Base-by-base conservation (phyloP, 2,797 vertebrate species). In the Mico argentatus region DNA sequence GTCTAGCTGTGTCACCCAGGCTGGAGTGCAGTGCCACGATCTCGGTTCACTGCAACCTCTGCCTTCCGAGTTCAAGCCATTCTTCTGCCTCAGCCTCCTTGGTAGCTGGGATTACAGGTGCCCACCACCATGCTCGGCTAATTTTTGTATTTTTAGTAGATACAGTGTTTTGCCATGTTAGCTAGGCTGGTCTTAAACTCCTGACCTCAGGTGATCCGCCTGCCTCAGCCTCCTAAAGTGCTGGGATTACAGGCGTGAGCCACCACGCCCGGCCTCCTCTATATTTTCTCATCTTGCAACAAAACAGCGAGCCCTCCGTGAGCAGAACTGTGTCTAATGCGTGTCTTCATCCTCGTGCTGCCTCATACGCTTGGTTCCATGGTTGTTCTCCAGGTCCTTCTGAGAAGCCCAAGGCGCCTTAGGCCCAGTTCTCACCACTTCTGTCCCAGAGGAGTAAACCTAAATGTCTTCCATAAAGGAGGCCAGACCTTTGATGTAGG, bases 341-440 rank as follows among this genome's bases (percentile, higher is more conserved):
- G 5, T 36, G 2, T 73, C 75, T 48, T n/a, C 5, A 0, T 81
- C 39, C 36, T 7, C 7, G 46, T 20, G 22, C 55, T 52, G 24
- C 27, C 7, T 4, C 70, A 48, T 39, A 14, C 3, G 0, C 30
- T 12, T 11, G 11, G 36, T 17, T 79, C 79, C 1, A 0, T 3
- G 75, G 41, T n/a, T 59, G 0, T 26, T 17, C 67, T 96, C 64
- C n/a, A 48, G 26, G 39, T 89, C 70, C 50, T 50, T 86, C 67
- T n/a, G 77, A 75, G 84, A 80, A 70, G 44, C 59, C 64, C 90
- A n/a, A 14, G 55, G 6, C 15, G 36, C 70, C 41, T 67, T 50
- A n/a, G 44, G 76, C 12, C 7, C 27, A 27, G 13, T 24, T 46
- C 57, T 61, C 30, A 12, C 22, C 30, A 12, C 22, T 46, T 80